Evolutionary conservation across 2,888 invertebrate genomes (phyloP).

Genomic region (Tinea pellionella): DNA sequence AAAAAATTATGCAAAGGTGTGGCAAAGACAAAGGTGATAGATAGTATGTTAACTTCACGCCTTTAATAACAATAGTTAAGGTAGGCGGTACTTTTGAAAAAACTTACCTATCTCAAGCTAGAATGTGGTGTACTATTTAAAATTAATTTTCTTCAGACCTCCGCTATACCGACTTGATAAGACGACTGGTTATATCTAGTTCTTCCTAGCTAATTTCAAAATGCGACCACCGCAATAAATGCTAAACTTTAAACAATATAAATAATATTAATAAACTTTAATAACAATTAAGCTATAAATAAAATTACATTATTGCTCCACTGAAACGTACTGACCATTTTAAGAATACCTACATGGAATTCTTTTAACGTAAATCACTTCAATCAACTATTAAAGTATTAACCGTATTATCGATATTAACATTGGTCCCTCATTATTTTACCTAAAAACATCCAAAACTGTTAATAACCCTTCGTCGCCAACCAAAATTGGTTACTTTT

Average conservation of each 20-base stretch:
- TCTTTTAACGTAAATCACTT: not conserved
- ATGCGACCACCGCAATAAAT: too few species aligned
- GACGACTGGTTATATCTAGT: too few species aligned
- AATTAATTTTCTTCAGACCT: too few species aligned
- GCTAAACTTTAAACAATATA: too few species aligned
- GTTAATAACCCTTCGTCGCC: not conserved
- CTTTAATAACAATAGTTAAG: too few species aligned
- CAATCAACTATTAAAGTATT: not conserved
- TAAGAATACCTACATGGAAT: not conserved
- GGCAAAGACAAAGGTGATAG: not conserved
- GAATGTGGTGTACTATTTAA: too few species aligned
- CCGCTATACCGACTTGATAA: too few species aligned
- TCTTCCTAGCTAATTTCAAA: too few species aligned
- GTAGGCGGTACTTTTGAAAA: too few species aligned
- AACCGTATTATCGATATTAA: not conserved
- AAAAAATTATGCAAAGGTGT: conserved; percentile 26
- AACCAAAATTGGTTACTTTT: not conserved
- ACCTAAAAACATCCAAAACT: not conserved
- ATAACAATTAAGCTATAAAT: conserved; percentile 3
- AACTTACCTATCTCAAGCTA: too few species aligned
- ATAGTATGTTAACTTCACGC: too few species aligned
- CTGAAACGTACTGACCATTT: not conserved
- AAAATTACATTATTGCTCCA: not conserved
- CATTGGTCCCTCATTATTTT: not conserved
- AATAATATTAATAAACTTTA: too few species aligned